Evolutionary conservation across 2,797 vertebrate genomes (phyloP), one percentile per base, ranked within the genome.

Genomic region (Acipenser ruthenus): DNA sequence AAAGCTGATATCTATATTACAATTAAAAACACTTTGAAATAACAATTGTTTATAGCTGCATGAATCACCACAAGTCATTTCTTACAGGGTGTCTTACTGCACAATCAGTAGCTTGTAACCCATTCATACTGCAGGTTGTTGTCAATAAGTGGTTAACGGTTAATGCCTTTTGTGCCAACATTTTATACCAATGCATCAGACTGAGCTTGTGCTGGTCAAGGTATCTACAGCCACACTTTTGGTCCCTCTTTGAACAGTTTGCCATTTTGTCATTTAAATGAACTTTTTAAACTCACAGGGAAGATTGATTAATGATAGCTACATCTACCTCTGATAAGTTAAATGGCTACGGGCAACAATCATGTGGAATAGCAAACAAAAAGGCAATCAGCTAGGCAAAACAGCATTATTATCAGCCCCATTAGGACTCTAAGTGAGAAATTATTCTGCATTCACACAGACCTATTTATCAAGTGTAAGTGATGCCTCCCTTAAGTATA

Each of bases 381-480:
- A 82, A 85, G 82, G 80, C 86, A 87, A 89, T 87, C 83, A 87
- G 78, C 79, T 74, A 85, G 77, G 84, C 83, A 84, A 79, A 82
- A 77, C 74, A 70, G 79, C 10, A 77, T 83, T 84, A 85, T 89
- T 82, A 89, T 79, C 69, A 76, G 78, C 75, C 85, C 86, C 77
- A 66, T 83, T 85, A 90, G 82, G 82, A 84, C 74, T 78, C 86
- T 86, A 83, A 87, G 82, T 82, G 80, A 88, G 84, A 89, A 90
- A 90, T 88, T 83, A 83, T 75, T 84, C 81, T 62, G 69, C 75
- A 78, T 74, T 6, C 67, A 80, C 75, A 73, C 70, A 73, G 83
- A 85, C 79, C 80, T 76, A 85, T 82, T 83, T 84, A 89, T 87
- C 82, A 87, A 84, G 75, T 73, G 51, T 72, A 69, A 82, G 79